A percentile compares a stretch with the other conserved stretches of the same genome.
Conservation (phyloP, 2,113 vertebrate genomes). For the Hypanus sabinus region DNA sequence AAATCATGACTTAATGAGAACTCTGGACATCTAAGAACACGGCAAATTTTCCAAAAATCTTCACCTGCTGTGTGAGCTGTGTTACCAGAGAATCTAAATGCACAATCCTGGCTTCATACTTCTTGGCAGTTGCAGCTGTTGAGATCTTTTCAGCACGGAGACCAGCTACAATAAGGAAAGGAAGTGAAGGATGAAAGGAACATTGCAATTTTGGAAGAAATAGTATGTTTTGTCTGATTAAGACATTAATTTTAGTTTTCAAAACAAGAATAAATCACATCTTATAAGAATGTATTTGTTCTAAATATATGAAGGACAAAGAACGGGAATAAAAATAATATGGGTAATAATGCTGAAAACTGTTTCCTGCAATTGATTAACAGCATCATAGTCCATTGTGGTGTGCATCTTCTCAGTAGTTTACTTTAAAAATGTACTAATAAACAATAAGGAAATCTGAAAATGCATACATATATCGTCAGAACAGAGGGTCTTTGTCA, state of each 20-base stretch:
- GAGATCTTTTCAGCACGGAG: conserved; percentile 41
- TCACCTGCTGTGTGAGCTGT: conserved; percentile 59
- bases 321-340: background rate
- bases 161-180: conserved; percentile 47
- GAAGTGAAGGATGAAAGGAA: background rate
- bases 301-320: background rate
- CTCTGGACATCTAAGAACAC: no score
- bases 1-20: no score
- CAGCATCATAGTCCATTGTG: background rate
- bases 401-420: background rate
- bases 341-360: background rate
- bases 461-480: background rate
- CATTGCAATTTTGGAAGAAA: background rate
- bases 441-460: background rate
- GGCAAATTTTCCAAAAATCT: background rate
- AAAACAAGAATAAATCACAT: background rate
- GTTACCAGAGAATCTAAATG: conserved; percentile 47
- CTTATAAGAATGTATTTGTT: background rate
- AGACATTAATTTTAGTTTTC: background rate
- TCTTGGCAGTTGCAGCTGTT: conserved; percentile 42
- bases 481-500: background rate
- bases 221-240: background rate
- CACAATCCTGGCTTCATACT: conserved; percentile 46
- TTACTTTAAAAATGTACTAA: background rate
- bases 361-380: background rate